Evolutionary conservation across 2,888 invertebrate species (phyloP).

Genomic region (Leptopilina drosophilae): DNA sequence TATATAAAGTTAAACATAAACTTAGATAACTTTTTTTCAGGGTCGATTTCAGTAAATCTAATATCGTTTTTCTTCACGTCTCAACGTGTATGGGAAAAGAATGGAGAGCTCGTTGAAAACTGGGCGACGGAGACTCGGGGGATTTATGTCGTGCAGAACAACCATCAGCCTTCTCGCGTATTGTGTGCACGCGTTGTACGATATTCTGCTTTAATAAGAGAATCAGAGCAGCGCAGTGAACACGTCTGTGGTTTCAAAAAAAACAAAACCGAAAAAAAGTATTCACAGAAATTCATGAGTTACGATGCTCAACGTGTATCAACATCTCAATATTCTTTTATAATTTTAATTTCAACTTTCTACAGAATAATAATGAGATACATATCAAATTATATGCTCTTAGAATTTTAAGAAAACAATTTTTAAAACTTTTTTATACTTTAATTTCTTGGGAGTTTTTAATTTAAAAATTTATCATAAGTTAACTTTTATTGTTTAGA

Average conservation of each 20-base stretch:
- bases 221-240: slow-evolving; percentile 48
- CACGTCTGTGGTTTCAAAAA: slow-evolving; percentile 22
- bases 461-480: too few relatives aligned
- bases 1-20: background rate
- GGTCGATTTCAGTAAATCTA: slow-evolving; percentile 56
- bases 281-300: slow-evolving; percentile 11
- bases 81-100: slow-evolving; percentile 53
- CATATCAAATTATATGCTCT: background rate
- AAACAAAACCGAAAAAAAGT: background rate
- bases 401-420: too few relatives aligned
- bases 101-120: slow-evolving; percentile 60
- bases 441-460: too few relatives aligned
- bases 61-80: slow-evolving; percentile 61
- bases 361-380: slow-evolving; percentile 11
- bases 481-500: too few relatives aligned
- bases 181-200: slow-evolving; percentile 43
- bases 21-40: slow-evolving; percentile 20
- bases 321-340: slow-evolving; percentile 16
- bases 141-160: slow-evolving; percentile 52
- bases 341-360: slow-evolving; percentile 21
- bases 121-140: slow-evolving; percentile 51
- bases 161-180: slow-evolving; percentile 44
- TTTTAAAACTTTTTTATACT: too few relatives aligned
- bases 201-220: slow-evolving; percentile 52
- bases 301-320: slow-evolving; percentile 1